phyloP scores from a whole-genome alignment of 2,797 vertebrate species.

The Columba guinea region DNA sequence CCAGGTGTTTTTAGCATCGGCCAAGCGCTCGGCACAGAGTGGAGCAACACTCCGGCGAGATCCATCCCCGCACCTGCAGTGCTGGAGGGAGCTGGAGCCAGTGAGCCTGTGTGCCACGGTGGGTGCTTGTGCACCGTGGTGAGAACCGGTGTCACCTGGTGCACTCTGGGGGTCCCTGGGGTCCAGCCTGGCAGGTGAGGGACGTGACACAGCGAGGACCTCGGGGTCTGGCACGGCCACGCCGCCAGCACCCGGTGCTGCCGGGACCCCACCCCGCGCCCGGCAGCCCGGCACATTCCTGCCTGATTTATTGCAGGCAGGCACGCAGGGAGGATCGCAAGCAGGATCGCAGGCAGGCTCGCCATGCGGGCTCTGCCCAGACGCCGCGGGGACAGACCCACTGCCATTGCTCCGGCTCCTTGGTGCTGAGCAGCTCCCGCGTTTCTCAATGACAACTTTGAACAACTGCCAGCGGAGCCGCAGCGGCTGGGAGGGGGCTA shows the following conservation, averaged over 20 bases:
- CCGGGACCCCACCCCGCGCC: not conserved
- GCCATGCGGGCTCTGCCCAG: not conserved
- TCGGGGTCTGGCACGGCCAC: not conserved
- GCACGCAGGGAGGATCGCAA: not conserved
- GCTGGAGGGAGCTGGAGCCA: not conserved
- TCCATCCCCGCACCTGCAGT: not conserved
- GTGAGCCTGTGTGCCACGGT: not conserved
- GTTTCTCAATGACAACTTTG: not conserved
- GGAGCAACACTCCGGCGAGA: not conserved
- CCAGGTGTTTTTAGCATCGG: not conserved
- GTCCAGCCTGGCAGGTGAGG: not conserved
- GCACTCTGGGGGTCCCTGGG: not conserved
- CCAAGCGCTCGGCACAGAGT: not conserved
- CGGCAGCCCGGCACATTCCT: constrained; percentile 65
- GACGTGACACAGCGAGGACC: rapidly evolving
- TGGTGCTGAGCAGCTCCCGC: not conserved
- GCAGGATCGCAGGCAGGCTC: not conserved
- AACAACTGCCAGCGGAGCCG: constrained; percentile 17
- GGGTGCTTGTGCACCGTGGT: rapidly evolving
- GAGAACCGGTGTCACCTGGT: rapidly evolving
- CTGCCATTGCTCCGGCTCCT: not conserved
- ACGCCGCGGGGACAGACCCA: rapidly evolving
- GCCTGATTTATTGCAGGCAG: constrained; percentile 60
- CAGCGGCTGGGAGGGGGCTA: not conserved
- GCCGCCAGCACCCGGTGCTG: not conserved